These are phyloP conservation scores for Penaeus japonicus DNA, from an alignment of 1,140 invertebrate species.

Conservation along the genomic window DNA sequence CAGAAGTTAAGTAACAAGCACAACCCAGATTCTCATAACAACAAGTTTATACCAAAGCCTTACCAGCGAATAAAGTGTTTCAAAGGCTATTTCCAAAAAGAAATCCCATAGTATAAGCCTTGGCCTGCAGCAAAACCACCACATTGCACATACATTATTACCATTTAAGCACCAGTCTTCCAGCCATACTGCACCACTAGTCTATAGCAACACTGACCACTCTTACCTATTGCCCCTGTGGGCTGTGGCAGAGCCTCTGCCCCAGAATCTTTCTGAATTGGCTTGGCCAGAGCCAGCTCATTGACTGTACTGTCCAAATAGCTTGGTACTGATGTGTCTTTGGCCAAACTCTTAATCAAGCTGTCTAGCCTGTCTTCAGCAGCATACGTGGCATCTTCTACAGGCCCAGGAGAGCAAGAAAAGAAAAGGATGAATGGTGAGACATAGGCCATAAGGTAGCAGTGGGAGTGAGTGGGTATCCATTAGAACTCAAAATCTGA, in stretches of 20 bases:
- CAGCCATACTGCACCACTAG: slow-evolving; percentile 17
- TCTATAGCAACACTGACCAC: slow-evolving; percentile 11
- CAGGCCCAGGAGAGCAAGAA: slow-evolving; percentile 49
- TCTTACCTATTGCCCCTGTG: slow-evolving; percentile 31
- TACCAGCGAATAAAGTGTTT: neutral
- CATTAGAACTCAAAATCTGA: slow-evolving; percentile 1
- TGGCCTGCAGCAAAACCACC: slow-evolving; percentile 10
- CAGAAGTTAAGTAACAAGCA: no score
- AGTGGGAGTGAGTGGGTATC: slow-evolving; percentile 4
- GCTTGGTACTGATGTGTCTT: slow-evolving; percentile 65
- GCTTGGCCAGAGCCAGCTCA: slow-evolving; percentile 47
- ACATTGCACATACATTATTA: slow-evolving; percentile 7
- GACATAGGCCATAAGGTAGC: neutral
- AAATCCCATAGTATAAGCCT: neutral
- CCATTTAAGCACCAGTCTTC: neutral
- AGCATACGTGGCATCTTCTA: slow-evolving; percentile 54
- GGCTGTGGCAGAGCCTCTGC: slow-evolving; percentile 33
- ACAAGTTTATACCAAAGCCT: neutral
- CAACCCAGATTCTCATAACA: neutral
- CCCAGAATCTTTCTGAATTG: slow-evolving; percentile 22
- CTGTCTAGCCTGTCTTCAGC: slow-evolving; percentile 71
- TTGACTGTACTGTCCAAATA: slow-evolving; percentile 58
- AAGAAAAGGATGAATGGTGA: slow-evolving; percentile 6
- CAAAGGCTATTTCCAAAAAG: neutral
- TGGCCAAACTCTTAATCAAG: slow-evolving; percentile 72